Percentiles rank a stretch among this genome's conserved stretches.
phyloP scores from a whole-genome alignment of 2,888 invertebrate genomes.

The Graphium colonna region DNA sequence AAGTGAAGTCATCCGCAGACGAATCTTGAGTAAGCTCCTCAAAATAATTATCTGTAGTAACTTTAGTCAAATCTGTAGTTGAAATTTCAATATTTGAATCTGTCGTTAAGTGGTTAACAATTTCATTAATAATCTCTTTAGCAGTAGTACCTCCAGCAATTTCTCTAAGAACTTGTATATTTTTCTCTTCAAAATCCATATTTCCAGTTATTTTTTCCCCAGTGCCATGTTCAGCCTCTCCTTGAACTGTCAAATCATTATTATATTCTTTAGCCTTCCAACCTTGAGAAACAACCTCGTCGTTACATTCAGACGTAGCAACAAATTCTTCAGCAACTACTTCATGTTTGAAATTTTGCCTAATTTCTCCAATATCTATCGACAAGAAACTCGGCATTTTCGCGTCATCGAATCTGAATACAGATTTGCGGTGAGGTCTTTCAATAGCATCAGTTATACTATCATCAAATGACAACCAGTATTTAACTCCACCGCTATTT shows the following conservation, averaged over 20 bases:
- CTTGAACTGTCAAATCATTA: not conserved
- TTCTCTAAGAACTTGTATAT: too few relatives aligned
- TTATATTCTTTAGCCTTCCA: not conserved
- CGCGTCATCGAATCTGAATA: conserved; percentile 39
- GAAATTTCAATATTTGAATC: too few relatives aligned
- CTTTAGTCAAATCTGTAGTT: too few relatives aligned
- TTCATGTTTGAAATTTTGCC: not conserved
- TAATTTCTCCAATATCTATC: conserved; percentile 28
- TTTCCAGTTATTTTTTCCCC: not conserved
- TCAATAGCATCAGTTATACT: conserved; percentile 33
- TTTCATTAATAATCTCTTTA: too few relatives aligned
- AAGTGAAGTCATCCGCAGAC: too few relatives aligned
- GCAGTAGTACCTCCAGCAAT: too few relatives aligned
- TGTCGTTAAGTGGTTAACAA: too few relatives aligned
- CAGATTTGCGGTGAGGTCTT: conserved; percentile 23
- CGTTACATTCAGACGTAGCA: not conserved
- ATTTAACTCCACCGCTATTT: conserved; percentile 64
- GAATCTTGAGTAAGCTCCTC: too few relatives aligned
- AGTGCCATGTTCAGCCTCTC: too few relatives aligned
- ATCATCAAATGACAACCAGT: conserved; percentile 71
- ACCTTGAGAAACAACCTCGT: not conserved
- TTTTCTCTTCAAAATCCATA: not conserved
- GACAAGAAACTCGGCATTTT: conserved; percentile 56
- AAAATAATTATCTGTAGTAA: too few relatives aligned
- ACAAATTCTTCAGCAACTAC: not conserved